Conservation (phyloP, 2,113 vertebrate genomes). For the Ceyx margarethae region DNA sequence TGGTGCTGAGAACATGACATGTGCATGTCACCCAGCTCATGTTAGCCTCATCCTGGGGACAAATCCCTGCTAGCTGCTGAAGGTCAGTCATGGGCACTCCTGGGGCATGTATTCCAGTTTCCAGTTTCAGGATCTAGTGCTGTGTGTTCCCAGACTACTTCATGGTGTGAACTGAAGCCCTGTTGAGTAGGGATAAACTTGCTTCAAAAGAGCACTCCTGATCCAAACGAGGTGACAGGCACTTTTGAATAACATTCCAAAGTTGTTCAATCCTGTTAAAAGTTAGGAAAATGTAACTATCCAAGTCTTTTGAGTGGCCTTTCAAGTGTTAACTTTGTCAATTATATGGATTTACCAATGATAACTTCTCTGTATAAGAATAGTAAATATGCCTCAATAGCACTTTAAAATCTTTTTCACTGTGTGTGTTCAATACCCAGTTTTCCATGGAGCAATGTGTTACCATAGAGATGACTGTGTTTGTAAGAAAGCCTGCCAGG, state of each 20-base stretch:
- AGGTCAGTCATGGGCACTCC: neutral
- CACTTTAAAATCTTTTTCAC: neutral
- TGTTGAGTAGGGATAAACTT: neutral
- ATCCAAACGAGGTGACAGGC: neutral
- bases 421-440: neutral
- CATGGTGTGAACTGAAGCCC: neutral
- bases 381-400: neutral
- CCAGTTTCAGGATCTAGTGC: neutral
- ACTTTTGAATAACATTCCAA: neutral
- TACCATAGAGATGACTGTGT: neutral
- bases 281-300: neutral
- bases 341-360: neutral
- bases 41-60: neutral
- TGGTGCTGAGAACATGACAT: accelerated
- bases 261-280: neutral
- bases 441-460: neutral
- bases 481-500: neutral
- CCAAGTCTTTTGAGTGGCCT: neutral
- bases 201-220: neutral
- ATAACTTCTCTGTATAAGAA: neutral
- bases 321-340: neutral
- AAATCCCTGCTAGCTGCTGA: neutral
- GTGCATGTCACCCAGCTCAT: accelerated
- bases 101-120: neutral
- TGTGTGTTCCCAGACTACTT: neutral